phyloP scores from a whole-genome alignment of 1,140 invertebrate genomes.

The Caligus rogercresseyi region DNA sequence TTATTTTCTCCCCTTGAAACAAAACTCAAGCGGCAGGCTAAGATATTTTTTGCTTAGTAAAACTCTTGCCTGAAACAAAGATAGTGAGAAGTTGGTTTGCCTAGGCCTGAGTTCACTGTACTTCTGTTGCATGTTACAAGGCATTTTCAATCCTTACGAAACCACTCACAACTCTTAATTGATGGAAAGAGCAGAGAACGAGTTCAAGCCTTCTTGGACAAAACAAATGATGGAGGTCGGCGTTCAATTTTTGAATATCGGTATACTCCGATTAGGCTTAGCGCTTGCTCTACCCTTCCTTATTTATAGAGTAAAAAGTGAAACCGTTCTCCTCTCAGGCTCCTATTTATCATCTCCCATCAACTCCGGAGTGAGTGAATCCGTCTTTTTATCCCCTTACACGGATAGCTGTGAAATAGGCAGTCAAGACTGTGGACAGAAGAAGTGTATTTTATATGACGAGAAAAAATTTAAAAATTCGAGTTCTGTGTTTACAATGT shows the following conservation, averaged over 20 bases:
- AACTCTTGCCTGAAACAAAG: no score
- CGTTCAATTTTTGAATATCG: neutral
- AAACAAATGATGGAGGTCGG: neutral
- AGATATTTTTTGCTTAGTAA: no score
- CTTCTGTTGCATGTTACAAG: no score
- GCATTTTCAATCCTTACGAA: no score
- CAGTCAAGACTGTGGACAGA: neutral
- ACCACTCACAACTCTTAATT: no score
- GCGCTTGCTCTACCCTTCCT: neutral
- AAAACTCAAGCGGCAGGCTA: no score
- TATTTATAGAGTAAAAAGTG: neutral
- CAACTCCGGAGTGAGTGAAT: neutral
- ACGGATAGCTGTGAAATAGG: neutral
- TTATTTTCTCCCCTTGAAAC: no score
- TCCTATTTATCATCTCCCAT: neutral
- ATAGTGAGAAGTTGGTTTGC: no score
- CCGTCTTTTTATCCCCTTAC: neutral
- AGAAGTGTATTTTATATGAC: slow-evolving; percentile 6
- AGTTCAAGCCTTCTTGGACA: neutral
- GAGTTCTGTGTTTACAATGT: slow-evolving; percentile 2
- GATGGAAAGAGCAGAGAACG: neutral
- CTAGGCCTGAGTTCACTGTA: no score
- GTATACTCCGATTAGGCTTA: neutral
- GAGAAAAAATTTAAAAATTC: slow-evolving; percentile 7
- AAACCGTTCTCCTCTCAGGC: neutral